Percentiles rank a stretch among this genome's conserved stretches.
phyloP scores from a whole-genome alignment of 2,113 vertebrate species.

The Hyperopisus bebe region DNA sequence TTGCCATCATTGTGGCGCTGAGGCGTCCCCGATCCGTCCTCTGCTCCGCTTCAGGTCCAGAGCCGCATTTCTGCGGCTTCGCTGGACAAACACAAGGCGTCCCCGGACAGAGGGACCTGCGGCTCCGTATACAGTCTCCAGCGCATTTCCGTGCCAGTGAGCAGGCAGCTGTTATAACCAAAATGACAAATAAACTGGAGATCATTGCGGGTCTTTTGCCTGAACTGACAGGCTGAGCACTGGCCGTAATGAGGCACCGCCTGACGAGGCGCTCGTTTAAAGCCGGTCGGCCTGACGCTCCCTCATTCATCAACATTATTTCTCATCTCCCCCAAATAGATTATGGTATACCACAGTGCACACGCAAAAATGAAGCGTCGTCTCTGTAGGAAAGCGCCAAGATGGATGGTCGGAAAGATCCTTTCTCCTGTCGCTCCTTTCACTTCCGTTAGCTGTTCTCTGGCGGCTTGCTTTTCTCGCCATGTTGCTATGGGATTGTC shows the following conservation, averaged over 20 bases:
- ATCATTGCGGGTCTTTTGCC: conserved; percentile 82
- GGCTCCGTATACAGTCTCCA: conserved; percentile 79
- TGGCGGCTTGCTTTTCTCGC: conserved; percentile 59
- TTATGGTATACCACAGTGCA: conserved; percentile 82
- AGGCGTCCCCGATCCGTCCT: conserved; percentile 45
- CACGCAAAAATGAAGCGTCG: conserved; percentile 84
- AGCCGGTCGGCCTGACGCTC: conserved; percentile 81
- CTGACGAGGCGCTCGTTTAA: conserved; percentile 71
- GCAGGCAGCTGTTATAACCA: conserved; percentile 89
- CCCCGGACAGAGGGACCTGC: conserved; percentile 73
- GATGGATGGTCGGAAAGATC: conserved; percentile 81
- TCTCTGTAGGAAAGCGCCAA: conserved; percentile 81
- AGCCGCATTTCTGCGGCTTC: conserved; percentile 74
- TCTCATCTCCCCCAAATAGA: conserved; percentile 80
- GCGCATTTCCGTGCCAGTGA: conserved; percentile 80
- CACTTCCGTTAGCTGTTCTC: not conserved
- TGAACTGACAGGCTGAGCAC: conserved; percentile 85
- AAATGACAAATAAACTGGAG: conserved; percentile 86
- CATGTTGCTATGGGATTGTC: conserved; percentile 27
- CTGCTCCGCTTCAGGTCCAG: conserved; percentile 72
- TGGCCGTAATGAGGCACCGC: conserved; percentile 80
- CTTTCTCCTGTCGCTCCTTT: conserved; percentile 35
- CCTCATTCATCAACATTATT: conserved; percentile 90
- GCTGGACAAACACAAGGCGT: conserved; percentile 76
- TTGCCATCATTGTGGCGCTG: conserved; percentile 43